Base-by-base conservation (phyloP, 92 coral and sea anemone species). In the Nematostella vectensis region DNA sequence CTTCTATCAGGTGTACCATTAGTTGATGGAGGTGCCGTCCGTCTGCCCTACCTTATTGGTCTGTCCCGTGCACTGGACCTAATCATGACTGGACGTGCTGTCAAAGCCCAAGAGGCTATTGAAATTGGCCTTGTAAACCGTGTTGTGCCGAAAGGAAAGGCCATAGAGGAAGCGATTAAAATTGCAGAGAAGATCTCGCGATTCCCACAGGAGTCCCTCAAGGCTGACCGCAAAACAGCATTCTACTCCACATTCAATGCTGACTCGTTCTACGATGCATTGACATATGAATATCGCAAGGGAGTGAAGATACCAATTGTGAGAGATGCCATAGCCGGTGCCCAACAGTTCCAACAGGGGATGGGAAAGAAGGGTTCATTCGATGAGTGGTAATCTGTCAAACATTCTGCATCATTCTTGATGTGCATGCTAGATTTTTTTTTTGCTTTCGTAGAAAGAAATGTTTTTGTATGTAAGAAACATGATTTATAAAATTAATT, bases 21-120 rank as follows among this genome's bases (percentile, higher is more conserved):
- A 40, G 50, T 84, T 47, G 96, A 89, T 76, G 96, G 96, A 22
- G 96, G 96, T n/a, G 88, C 95, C 1, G 88, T 64, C 0, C 75
- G 89, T 36, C 52, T 89, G 51, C 84, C 86, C 19, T 75, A 80
- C 56, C 67, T 85, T 15, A 79, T 89, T 27, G 96, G 96, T 11
- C 87, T 89, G n/a, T 74, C 89, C 31, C 82, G 89, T 36, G 89
- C 94, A 10, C 57, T 85, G 48, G 96, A 89, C 53, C 77, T 89
- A 3, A 80, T 85, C 63, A 77, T 85, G 65, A 85, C 94, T 9
- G 96, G 96, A 29, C 70, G 94, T 17, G 73, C 96, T n/a, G 94
- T 85, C 17, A 44, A 70, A 24, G 81, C 94, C 10, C 33, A 73
- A 48, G 96, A 85, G 48, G 96, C 96, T 29, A 29, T 58, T 24